Conservation (phyloP, 2,113 vertebrate species). For the Gasterosteus aculeatus region DNA sequence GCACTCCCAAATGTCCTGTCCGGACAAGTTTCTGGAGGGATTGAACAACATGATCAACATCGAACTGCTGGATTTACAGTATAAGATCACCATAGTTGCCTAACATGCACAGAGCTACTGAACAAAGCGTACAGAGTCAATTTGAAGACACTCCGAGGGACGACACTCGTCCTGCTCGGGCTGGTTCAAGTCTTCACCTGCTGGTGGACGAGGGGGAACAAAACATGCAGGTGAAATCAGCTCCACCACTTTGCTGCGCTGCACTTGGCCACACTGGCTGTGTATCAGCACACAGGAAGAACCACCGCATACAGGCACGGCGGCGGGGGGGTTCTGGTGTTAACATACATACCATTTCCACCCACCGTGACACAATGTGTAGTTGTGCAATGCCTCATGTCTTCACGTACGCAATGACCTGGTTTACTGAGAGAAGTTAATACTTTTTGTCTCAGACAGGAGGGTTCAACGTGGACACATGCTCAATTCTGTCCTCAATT, state of each 20-base stretch:
- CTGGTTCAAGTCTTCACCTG: slow-evolving; percentile 42
- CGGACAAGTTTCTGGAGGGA: neutral
- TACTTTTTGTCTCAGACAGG: slow-evolving; percentile 8
- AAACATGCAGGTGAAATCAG: neutral
- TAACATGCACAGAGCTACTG: neutral
- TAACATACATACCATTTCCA: neutral
- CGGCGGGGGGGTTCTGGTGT: neutral
- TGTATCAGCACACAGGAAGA: neutral
- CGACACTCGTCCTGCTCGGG: neutral
- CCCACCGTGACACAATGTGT: neutral
- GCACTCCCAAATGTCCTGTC: too few species aligned
- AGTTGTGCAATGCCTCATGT: slow-evolving; percentile 6
- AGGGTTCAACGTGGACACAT: neutral
- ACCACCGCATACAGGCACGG: neutral
- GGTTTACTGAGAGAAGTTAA: slow-evolving; percentile 5
- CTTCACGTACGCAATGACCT: slow-evolving; percentile 17
- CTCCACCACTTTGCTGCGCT: neutral
- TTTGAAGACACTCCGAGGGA: slow-evolving; percentile 10
- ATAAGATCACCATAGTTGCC: neutral
- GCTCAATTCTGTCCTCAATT: slow-evolving; percentile 6
- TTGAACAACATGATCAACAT: neutral
- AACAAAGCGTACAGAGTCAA: neutral
- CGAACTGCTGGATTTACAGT: neutral
- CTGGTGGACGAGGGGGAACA: slow-evolving; percentile 15
- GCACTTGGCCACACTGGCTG: neutral